phyloP scores from a whole-genome alignment of 2,113 vertebrate species.

The Varanus salvator region DNA sequence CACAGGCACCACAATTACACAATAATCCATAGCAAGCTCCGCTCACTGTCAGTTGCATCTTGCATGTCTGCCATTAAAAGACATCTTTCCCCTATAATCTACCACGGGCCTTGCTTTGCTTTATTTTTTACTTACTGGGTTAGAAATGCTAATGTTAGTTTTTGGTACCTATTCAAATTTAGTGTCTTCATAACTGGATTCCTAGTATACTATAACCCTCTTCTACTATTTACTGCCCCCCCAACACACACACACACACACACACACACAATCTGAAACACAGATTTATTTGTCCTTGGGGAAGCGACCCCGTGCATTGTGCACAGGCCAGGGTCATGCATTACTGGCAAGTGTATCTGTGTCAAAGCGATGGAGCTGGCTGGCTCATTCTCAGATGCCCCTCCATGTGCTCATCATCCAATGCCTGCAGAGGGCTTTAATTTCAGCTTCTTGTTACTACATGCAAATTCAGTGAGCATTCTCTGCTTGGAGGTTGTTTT shows the following conservation, averaged over 20 bases:
- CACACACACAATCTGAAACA: too few species aligned
- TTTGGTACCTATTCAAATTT: accelerated
- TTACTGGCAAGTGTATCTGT: not conserved
- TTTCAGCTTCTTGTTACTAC: too few species aligned
- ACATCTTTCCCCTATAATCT: not conserved
- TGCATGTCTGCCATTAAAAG: not conserved
- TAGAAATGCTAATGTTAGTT: not conserved
- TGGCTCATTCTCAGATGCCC: not conserved
- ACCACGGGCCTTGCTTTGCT: not conserved
- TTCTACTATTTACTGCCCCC: too few species aligned
- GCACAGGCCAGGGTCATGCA: too few species aligned
- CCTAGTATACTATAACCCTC: too few species aligned
- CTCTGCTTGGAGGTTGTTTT: too few species aligned
- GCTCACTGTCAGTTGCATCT: not conserved
- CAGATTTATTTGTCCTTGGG: not conserved
- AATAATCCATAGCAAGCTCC: conserved; percentile 28
- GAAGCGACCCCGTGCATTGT: not conserved
- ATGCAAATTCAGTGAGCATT: too few species aligned
- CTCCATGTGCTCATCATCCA: too few species aligned
- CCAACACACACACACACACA: too few species aligned
- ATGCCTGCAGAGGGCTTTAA: too few species aligned
- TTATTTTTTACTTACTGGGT: accelerated
- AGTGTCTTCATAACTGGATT: too few species aligned
- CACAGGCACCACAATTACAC: conserved; percentile 11
- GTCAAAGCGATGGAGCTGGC: not conserved